Base-by-base conservation (phyloP, 1,140 invertebrate genomes). In the Drosophila pallidifrons region DNA sequence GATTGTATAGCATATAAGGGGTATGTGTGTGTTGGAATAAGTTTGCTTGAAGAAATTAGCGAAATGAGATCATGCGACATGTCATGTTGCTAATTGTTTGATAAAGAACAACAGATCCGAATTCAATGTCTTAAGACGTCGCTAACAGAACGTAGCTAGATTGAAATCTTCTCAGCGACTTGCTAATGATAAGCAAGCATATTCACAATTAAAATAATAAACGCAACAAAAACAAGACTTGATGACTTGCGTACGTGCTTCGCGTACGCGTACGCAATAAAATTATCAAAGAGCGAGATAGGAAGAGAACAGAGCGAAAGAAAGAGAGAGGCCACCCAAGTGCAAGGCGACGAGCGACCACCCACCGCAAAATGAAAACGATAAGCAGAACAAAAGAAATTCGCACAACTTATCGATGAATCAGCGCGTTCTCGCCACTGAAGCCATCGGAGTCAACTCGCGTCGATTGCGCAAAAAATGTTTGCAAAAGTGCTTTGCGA, bases 191-290 rank as follows among this genome's bases (percentile, higher is more conserved):
- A 73, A 73, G 64, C 30, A 28, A 72, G 65, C 30, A 30, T 38
- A 60, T 52, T 58, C 51, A 54, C 57, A 71, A 73, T 52, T 66
- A 49, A 35, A 49, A 35, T 54, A 60, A 61, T 46, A 71, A 28
- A 47, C 46, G 15, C 15, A 47, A 32, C 25, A 30, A 52, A 60
- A 52, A 32, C 20, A 68, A 51, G 10, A 11, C n/a, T 60, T 43
- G 15, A 43, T 15, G 41, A 49, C 51, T 82, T 70, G 64, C 59
- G 68, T 86, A 86, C 66, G 55, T 68, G 13, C 28, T 51, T 79
- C 79, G 82, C 83, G 82, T 87, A 86, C 75, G 79, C 82, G 79
- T 79, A 60, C 59, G 52, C 57, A 79, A 70, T 76, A 28, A 7
- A 10, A 41, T 16, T 35, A 30, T 32, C 5, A 61, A 35, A 25